Percentiles rank a stretch among this genome's conserved stretches.
Evolutionary conservation across 2,113 vertebrate genomes (phyloP).

Genomic region (Xiphorhynchus elegans): DNA sequence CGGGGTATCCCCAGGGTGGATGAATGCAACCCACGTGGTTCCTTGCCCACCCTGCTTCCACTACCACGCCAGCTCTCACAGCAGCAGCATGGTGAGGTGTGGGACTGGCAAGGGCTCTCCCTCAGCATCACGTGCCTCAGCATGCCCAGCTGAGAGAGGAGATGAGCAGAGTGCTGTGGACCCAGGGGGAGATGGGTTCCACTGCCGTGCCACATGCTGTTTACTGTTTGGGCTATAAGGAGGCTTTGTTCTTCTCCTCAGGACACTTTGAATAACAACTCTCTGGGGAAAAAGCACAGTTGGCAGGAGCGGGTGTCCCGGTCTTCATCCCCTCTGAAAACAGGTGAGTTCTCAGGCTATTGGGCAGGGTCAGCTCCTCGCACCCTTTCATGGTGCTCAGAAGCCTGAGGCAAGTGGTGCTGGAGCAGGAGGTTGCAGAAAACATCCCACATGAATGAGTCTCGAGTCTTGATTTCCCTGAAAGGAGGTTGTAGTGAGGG

Average conservation of each 20-base stretch:
- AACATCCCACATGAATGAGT: not conserved
- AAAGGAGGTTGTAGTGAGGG: not conserved
- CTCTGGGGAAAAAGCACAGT: slow-evolving; percentile 96
- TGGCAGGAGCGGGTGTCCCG: slow-evolving; percentile 97
- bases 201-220: slow-evolving; percentile 20
- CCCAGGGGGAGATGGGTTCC: slow-evolving; percentile 11
- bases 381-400: not conserved
- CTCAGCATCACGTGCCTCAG: rapidly evolving
- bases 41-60: not conserved
- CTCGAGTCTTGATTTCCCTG: not conserved
- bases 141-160: not conserved
- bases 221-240: slow-evolving; percentile 61
- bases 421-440: not conserved
- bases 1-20: not conserved
- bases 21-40: not conserved
- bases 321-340: slow-evolving; percentile 92
- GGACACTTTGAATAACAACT: slow-evolving; percentile 99
- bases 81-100: not conserved
- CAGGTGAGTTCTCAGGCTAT: slow-evolving; percentile 79
- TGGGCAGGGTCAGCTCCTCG: not conserved
- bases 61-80: not conserved
- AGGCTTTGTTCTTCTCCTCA: slow-evolving; percentile 75
- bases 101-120: not conserved
- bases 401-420: not conserved
- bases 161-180: rapidly evolving